These are phyloP conservation scores for Ectemnius continuus DNA, from an alignment of 2,888 invertebrate genomes.

Conservation along the genomic window DNA sequence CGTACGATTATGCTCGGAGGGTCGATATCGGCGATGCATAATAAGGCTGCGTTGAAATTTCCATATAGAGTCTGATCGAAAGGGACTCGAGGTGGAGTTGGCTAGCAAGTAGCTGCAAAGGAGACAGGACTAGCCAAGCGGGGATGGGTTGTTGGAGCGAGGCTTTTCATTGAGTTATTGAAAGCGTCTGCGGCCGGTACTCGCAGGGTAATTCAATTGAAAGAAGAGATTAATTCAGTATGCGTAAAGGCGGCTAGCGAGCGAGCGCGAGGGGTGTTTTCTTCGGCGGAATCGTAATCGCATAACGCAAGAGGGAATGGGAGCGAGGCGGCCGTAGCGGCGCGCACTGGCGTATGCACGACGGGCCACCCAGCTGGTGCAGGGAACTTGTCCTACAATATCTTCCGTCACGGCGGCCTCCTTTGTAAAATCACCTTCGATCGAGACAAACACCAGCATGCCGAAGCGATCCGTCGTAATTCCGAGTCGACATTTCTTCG, in stretches of 20 bases:
- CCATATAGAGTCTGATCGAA: too few relatives aligned
- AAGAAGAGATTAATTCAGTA: slow-evolving; percentile 4
- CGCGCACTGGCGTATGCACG: slow-evolving; percentile 42
- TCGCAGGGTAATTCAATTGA: slow-evolving; percentile 21
- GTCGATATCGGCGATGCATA: too few relatives aligned
- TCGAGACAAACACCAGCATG: slow-evolving; percentile 65
- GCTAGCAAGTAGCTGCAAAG: too few relatives aligned
- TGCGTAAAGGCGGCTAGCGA: too few relatives aligned
- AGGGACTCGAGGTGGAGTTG: too few relatives aligned
- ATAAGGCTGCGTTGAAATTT: too few relatives aligned
- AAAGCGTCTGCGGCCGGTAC: not conserved
- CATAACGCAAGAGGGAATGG: slow-evolving; percentile 43
- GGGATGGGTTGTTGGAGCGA: not conserved
- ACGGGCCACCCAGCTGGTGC: slow-evolving; percentile 73
- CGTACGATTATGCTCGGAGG: too few relatives aligned
- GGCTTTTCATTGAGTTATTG: too few relatives aligned
- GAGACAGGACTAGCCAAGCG: too few relatives aligned
- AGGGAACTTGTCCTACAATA: slow-evolving; percentile 76
- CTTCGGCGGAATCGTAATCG: slow-evolving; percentile 33
- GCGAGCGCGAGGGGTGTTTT: slow-evolving; percentile 8
- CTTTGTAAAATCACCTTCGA: slow-evolving; percentile 76
- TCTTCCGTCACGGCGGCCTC: slow-evolving; percentile 77
- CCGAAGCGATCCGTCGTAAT: slow-evolving; percentile 63
- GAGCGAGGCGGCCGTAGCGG: slow-evolving; percentile 31
- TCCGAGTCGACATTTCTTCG: slow-evolving; percentile 51